Conservation (phyloP, 2,888 invertebrate species). For the Drosophila eohydei region DNA sequence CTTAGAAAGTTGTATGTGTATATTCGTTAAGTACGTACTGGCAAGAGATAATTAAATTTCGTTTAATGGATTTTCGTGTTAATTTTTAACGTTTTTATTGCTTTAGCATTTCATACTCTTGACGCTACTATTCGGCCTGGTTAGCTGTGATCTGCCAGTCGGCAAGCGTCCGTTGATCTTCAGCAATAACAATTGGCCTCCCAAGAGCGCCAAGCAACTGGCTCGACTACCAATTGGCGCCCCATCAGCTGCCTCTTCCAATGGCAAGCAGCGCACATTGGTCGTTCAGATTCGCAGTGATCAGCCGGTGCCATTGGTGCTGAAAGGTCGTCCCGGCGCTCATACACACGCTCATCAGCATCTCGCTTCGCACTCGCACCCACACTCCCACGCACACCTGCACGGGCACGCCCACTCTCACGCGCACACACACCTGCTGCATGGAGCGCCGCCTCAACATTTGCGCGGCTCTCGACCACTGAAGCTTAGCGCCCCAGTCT, state of each 20-base stretch:
- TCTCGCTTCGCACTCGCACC: slow-evolving; percentile 10
- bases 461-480: slow-evolving; percentile 59
- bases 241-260: slow-evolving; percentile 8
- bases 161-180: slow-evolving; percentile 75
- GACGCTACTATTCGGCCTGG: slow-evolving; percentile 59
- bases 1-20: slow-evolving; percentile 63
- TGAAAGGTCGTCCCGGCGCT: slow-evolving; percentile 76
- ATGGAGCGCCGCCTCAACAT: slow-evolving; percentile 49
- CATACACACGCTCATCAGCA: slow-evolving; percentile 59
- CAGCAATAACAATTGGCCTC: slow-evolving; percentile 75
- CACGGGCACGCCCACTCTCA: slow-evolving; percentile 20
- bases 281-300: slow-evolving; percentile 84
- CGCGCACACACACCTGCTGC: slow-evolving; percentile 42
- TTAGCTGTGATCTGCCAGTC: slow-evolving; percentile 70
- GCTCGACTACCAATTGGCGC: slow-evolving; percentile 40
- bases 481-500: slow-evolving; percentile 63
- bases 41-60: slow-evolving; percentile 44
- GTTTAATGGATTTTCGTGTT: slow-evolving; percentile 33
- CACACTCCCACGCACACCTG: slow-evolving; percentile 27
- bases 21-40: slow-evolving; percentile 24
- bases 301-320: slow-evolving; percentile 81
- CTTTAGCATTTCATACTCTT: slow-evolving; percentile 53
- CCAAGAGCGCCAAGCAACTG: slow-evolving; percentile 75
- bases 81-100: slow-evolving; percentile 37
- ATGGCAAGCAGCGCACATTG: slow-evolving; percentile 78